Percentiles rank a stretch among this genome's conserved stretches.
Conservation (phyloP, 1,140 invertebrate genomes). For the Schlechtendalia chinensis region DNA sequence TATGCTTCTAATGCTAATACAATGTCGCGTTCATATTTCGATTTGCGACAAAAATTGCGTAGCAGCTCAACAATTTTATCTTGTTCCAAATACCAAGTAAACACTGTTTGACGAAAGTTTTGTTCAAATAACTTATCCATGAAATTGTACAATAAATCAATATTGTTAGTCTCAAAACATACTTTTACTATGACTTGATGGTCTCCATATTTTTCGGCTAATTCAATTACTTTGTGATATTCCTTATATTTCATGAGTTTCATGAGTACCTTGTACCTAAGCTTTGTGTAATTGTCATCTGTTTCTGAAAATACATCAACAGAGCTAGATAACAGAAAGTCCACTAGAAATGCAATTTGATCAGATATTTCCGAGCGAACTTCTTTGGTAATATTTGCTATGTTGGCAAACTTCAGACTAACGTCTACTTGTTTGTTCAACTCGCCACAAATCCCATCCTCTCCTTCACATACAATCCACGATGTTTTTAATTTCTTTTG, state of each 20-base stretch:
- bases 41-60: slow-evolving; percentile 41
- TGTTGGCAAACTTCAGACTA: slow-evolving; percentile 14
- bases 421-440: slow-evolving; percentile 25
- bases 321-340: slow-evolving; percentile 16
- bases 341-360: slow-evolving; percentile 30
- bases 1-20: slow-evolving; percentile 29
- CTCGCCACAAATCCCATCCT: slow-evolving; percentile 28
- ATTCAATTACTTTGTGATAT: slow-evolving; percentile 42
- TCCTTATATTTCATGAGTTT: slow-evolving; percentile 8
- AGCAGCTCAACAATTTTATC: slow-evolving; percentile 37
- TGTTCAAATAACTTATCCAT: slow-evolving; percentile 39
- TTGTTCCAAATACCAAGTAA: slow-evolving; percentile 42
- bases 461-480: slow-evolving; percentile 30
- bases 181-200: slow-evolving; percentile 36
- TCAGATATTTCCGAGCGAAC: slow-evolving; percentile 40
- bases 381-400: slow-evolving; percentile 35
- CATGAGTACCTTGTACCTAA: slow-evolving; percentile 18
- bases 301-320: slow-evolving; percentile 15
- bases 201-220: slow-evolving; percentile 41
- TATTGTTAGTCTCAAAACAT: slow-evolving; percentile 35
- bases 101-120: slow-evolving; percentile 41
- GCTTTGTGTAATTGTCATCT: background rate
- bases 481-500: slow-evolving; percentile 36
- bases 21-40: slow-evolving; percentile 37
- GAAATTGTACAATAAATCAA: slow-evolving; percentile 42